A percentile compares a stretch with the other conserved stretches of the same genome.
Evolutionary conservation across 2,113 vertebrate genomes (phyloP).

Genomic region (Pitta sordida): DNA sequence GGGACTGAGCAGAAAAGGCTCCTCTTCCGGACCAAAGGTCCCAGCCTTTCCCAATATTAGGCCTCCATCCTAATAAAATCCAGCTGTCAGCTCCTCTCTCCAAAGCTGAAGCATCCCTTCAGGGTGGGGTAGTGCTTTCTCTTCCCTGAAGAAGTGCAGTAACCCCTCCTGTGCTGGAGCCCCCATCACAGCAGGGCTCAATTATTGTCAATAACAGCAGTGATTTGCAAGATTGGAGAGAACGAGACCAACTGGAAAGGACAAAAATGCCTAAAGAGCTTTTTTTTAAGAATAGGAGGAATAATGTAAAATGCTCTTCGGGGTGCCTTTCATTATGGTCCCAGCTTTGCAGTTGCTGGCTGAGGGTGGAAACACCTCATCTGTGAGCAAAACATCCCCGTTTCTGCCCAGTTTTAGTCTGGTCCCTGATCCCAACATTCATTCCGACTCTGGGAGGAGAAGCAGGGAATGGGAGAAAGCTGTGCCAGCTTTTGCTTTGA

Average conservation of each 20-base stretch:
- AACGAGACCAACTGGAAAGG: not conserved
- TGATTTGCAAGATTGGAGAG: not conserved
- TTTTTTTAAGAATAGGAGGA: not conserved
- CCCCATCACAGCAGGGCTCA: not conserved
- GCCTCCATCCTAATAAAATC: not conserved
- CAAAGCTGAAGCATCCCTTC: not conserved
- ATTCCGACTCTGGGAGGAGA: not conserved
- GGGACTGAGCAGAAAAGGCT: not conserved
- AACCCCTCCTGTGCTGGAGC: not conserved
- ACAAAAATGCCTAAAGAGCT: not conserved
- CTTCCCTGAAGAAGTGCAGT: not conserved
- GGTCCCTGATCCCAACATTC: not conserved
- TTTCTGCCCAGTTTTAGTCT: not conserved
- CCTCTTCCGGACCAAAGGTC: not conserved
- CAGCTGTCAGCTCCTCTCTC: slow-evolving; percentile 15
- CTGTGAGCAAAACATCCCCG: not conserved
- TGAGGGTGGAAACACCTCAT: not conserved
- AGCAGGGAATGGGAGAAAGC: not conserved
- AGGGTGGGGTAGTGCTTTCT: not conserved
- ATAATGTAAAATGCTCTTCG: not conserved
- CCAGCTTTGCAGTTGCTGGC: not conserved
- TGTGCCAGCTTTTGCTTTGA: not conserved
- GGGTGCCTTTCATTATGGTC: not conserved
- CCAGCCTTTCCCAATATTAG: not conserved
- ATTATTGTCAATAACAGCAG: not conserved